Evolutionary conservation across 2,888 invertebrate genomes (phyloP).

Genomic region (Opisthograptis luteolata): DNA sequence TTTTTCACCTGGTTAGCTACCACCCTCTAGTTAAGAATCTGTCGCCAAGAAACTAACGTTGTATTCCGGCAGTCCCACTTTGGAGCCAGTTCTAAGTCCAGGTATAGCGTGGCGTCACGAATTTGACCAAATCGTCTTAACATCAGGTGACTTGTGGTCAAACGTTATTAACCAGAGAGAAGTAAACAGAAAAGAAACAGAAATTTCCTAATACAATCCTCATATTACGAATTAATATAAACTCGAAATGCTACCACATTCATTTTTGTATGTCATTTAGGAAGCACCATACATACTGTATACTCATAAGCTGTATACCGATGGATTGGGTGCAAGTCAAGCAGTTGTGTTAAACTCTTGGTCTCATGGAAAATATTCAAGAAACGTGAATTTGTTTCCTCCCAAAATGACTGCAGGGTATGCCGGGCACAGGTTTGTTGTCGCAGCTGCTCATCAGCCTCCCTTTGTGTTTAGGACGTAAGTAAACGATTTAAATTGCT

Average conservation of each 20-base stretch:
- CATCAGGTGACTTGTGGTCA: too few relatives aligned
- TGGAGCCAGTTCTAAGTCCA: too few relatives aligned
- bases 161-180: too few relatives aligned
- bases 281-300: constrained; percentile 89
- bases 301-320: constrained; percentile 89
- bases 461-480: constrained; percentile 89
- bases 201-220: too few relatives aligned
- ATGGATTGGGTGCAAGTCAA: constrained; percentile 88
- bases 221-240: too few relatives aligned
- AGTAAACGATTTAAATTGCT: constrained; percentile 9
- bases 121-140: too few relatives aligned
- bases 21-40: too few relatives aligned
- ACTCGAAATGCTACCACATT: not conserved
- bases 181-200: too few relatives aligned
- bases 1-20: too few relatives aligned
- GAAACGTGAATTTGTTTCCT: constrained; percentile 87
- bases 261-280: constrained; percentile 58
- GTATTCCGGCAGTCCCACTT: too few relatives aligned
- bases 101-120: too few relatives aligned
- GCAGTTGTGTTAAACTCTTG: constrained; percentile 89
- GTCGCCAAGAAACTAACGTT: too few relatives aligned
- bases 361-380: constrained; percentile 86
- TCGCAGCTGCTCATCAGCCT: constrained; percentile 88
- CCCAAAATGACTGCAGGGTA: constrained; percentile 87
- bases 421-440: constrained; percentile 89